Evolutionary conservation across 2,797 vertebrate genomes (phyloP), one percentile per base, ranked within the genome.

Genomic region (Argya squamiceps): DNA sequence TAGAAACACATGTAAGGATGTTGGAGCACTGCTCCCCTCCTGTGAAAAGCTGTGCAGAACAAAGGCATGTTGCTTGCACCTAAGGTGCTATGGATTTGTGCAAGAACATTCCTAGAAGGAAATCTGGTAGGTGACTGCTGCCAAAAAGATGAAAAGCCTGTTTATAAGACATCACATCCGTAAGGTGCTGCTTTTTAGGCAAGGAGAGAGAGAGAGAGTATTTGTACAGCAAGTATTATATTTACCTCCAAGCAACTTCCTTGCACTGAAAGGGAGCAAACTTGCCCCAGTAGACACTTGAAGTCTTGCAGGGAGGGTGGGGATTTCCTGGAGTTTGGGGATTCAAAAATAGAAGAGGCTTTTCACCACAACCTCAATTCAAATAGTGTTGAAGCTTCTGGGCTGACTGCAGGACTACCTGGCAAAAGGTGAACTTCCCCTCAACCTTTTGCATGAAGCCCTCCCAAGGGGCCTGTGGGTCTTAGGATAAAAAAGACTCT

Each of bases 21-120:
- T 8, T 67, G 64, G 18, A 91, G 53, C 2, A 0, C 19, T 4
- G 19, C 73, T 62, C 74, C 50, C 79, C 68, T 78, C 73, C 55
- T 23, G 26, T 60, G 62, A 91, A 95, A 83, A 92, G 60, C 64
- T 89, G 64, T 3, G 55, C 5, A 15, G 58, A 75, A 55, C 22
- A 10, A 92, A 86, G 41, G 47, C 52, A 59, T 46, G 49, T 5
- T 52, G 53, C 69, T 83, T 43, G 30, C 6, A 3, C 26, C n/a
- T 39, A 79, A 89, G 50, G 11, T 56, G 68, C 52, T 68, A 63
- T 11, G 58, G 73, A 75, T 90, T 95, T 88, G 67, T 27, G 88
- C 50, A 58, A 84, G 62, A 90, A 41, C 47, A 4, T 92, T 96
- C 90, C 92, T 95, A 93, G 85, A 95, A 93, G 47, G 67, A 96